Evolutionary conservation across 2,888 invertebrate genomes (phyloP).

Genomic region (Mimas tiliae): DNA sequence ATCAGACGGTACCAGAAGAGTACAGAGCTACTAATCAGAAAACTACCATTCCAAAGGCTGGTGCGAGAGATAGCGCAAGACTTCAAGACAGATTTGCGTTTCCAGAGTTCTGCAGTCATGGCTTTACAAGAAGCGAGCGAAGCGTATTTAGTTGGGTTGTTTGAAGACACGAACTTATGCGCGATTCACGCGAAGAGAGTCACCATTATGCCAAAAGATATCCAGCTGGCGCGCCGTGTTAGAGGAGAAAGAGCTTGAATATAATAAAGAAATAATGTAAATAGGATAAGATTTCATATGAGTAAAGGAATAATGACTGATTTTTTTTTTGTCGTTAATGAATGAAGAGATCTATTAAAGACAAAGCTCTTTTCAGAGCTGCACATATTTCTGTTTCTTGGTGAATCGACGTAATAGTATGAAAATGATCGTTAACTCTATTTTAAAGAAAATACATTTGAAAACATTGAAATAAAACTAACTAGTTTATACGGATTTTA

Average conservation of each 20-base stretch:
- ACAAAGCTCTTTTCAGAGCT: conserved; percentile 82
- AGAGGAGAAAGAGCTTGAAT: conserved; percentile 65
- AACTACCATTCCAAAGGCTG: conserved; percentile 89
- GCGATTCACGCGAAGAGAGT: conserved; percentile 87
- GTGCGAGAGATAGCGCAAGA: conserved; percentile 91
- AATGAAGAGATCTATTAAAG: conserved; percentile 36
- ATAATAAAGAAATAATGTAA: not conserved
- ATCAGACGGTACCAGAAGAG: conserved; percentile 90
- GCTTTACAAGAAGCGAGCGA: conserved; percentile 87
- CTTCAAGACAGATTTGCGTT: conserved; percentile 88
- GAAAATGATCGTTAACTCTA: not conserved
- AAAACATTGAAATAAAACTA: too few relatives aligned
- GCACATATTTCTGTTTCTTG: conserved; percentile 48
- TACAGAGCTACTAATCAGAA: conserved; percentile 88
- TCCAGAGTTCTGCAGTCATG: conserved; percentile 89
- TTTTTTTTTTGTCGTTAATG: conserved; percentile 26
- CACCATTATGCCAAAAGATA: conserved; percentile 75
- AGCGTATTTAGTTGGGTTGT: conserved; percentile 87
- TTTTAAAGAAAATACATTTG: too few relatives aligned
- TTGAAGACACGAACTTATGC: conserved; percentile 91
- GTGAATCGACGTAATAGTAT: not conserved
- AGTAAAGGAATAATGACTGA: not conserved
- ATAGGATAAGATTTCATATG: not conserved
- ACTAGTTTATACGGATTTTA: too few relatives aligned
- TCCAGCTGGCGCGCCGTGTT: conserved; percentile 68